phyloP scores from a whole-genome alignment of 2,797 vertebrate species.

The Xiphophorus birchmanni region DNA sequence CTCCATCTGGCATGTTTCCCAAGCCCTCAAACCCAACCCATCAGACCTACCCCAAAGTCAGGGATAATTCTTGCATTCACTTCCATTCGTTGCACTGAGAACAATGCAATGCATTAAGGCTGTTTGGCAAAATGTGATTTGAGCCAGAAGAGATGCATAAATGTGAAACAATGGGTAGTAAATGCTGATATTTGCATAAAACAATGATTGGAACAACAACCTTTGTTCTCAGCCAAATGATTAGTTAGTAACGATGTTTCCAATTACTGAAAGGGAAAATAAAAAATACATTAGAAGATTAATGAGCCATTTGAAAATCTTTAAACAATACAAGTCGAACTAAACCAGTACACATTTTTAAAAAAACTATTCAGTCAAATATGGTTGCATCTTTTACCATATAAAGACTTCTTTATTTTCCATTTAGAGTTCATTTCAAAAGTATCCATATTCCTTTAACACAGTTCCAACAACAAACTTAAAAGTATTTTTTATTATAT shows the following conservation, averaged over 20 bases:
- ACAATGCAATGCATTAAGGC: conserved; percentile 16
- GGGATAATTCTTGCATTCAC: conserved; percentile 8
- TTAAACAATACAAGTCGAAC: neutral
- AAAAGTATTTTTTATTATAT: neutral
- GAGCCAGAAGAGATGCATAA: conserved; percentile 1
- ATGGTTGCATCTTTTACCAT: neutral
- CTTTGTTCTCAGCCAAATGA: neutral
- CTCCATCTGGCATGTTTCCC: conserved; percentile 47
- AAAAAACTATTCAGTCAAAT: neutral
- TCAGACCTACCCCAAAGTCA: conserved; percentile 54
- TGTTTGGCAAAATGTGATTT: conserved; percentile 14
- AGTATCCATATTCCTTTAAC: neutral
- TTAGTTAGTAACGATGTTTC: neutral
- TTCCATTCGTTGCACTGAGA: conserved; percentile 9
- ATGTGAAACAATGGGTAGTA: conserved; percentile 17
- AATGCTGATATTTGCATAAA: neutral
- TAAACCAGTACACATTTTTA: neutral
- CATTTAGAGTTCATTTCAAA: neutral
- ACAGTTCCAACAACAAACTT: neutral
- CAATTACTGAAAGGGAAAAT: neutral
- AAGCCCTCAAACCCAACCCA: conserved; percentile 42
- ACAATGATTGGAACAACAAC: neutral
- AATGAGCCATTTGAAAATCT: neutral
- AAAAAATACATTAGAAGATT: neutral
- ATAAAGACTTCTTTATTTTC: neutral